Evolutionary conservation across 2,888 invertebrate species (phyloP).

Genomic region (Phengaris alcon): DNA sequence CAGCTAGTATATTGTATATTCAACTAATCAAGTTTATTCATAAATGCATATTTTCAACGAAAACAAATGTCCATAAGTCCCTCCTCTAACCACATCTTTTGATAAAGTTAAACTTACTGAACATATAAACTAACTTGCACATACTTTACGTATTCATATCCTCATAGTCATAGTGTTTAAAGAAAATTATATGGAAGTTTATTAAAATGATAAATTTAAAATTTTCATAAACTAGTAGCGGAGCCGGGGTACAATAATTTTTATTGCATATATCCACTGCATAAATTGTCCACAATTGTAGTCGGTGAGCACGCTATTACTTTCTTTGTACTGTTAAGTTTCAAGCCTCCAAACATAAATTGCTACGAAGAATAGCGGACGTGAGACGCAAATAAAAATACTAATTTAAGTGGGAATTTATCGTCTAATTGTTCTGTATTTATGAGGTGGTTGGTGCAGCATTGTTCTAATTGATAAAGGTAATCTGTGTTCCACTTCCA

Average conservation of each 20-base stretch:
- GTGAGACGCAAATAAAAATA: constrained; percentile 73
- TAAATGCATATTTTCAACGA: not conserved
- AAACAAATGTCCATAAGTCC: not conserved
- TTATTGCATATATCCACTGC: constrained; percentile 28
- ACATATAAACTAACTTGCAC: not conserved
- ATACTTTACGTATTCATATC: not conserved
- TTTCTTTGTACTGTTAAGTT: constrained; percentile 67
- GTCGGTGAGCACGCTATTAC: constrained; percentile 60
- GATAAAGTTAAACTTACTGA: not conserved
- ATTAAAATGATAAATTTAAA: constrained; percentile 3
- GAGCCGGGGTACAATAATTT: constrained; percentile 5
- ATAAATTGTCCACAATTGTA: constrained; percentile 42
- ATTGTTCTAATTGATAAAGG: constrained; percentile 14
- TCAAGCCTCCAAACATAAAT: constrained; percentile 69
- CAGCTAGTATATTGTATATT: not conserved
- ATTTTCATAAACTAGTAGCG: constrained; percentile 2
- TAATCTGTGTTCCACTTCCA: not conserved
- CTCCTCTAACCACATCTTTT: not conserved
- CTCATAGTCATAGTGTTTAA: not conserved
- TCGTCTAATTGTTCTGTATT: constrained; percentile 71
- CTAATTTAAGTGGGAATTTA: constrained; percentile 68
- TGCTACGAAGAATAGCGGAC: constrained; percentile 56
- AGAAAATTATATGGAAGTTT: constrained; percentile 6
- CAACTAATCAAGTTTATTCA: not conserved
- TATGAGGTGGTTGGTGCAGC: constrained; percentile 44